These are phyloP conservation scores for Hemichromis elongatus DNA, from an alignment of 2,113 vertebrate species.

Conservation along the genomic window DNA sequence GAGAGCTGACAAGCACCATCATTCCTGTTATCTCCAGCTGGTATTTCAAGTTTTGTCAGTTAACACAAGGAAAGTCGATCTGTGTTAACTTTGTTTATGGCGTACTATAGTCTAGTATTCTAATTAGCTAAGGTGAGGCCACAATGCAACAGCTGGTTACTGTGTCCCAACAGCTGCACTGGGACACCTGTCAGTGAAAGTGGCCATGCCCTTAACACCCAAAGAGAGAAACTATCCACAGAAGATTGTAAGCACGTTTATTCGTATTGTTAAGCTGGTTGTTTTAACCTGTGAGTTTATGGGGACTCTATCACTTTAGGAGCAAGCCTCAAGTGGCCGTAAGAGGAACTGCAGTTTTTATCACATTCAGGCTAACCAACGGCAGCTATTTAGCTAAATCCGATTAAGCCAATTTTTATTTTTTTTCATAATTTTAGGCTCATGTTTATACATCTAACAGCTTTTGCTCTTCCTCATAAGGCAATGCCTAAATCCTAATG, in stretches of 20 bases:
- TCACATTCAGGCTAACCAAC: background rate
- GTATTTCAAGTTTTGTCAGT: background rate
- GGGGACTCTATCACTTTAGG: background rate
- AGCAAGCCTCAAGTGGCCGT: rapidly evolving
- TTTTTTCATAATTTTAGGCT: rapidly evolving
- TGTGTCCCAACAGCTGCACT: background rate
- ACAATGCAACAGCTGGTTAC: background rate
- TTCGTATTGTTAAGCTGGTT: background rate
- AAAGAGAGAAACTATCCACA: background rate
- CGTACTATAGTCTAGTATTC: background rate
- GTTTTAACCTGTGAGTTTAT: background rate
- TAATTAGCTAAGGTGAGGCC: background rate
- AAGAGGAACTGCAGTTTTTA: background rate
- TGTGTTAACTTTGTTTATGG: background rate
- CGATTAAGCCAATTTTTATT: background rate
- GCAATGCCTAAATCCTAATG: background rate
- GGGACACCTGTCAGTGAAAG: background rate
- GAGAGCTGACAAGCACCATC: background rate
- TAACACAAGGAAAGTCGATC: background rate
- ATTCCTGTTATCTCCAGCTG: background rate
- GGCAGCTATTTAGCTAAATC: rapidly evolving
- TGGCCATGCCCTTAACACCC: background rate
- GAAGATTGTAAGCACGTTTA: background rate
- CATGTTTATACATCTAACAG: rapidly evolving
- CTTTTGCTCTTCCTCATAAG: background rate